Percentiles rank a stretch among this genome's conserved stretches.
Conservation (phyloP, 2,113 vertebrate species). For the Marmota flaviventris region DNA sequence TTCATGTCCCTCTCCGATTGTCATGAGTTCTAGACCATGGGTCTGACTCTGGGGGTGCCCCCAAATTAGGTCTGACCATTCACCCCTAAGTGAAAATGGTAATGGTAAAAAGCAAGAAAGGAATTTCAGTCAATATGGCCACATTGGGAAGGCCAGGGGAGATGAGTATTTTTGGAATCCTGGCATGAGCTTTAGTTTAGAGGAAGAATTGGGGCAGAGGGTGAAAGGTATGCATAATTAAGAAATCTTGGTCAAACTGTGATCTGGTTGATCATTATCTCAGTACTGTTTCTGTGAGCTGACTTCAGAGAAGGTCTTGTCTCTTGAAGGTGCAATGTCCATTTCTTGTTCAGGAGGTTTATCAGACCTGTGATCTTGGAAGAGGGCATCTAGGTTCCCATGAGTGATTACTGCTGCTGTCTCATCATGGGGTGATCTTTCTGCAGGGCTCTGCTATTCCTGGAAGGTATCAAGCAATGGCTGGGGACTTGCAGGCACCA, state of each 20-base stretch:
- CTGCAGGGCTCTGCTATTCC: background rate
- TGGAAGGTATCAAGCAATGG: background rate
- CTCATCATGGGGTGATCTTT: background rate
- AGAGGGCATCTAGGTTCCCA: background rate
- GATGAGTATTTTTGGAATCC: background rate
- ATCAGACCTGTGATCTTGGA: background rate
- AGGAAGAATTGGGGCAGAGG: background rate
- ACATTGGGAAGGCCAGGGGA: background rate
- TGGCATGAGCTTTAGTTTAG: background rate
- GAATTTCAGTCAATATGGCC: background rate
- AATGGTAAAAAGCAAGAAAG: background rate
- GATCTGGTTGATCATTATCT: background rate
- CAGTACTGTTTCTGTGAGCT: background rate
- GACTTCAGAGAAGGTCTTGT: background rate
- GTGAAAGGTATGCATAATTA: background rate
- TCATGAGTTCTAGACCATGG: background rate
- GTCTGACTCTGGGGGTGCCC: background rate
- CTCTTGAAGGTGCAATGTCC: background rate
- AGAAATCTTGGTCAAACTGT: background rate
- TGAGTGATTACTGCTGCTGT: background rate
- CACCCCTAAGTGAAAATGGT: background rate
- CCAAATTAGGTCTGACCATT: background rate
- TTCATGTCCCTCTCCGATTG: background rate
- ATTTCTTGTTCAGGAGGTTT: background rate
- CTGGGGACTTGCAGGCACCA: background rate